Evolutionary conservation across 2,797 vertebrate species (phyloP).

Genomic region (Stomatorhinus walkeri): DNA sequence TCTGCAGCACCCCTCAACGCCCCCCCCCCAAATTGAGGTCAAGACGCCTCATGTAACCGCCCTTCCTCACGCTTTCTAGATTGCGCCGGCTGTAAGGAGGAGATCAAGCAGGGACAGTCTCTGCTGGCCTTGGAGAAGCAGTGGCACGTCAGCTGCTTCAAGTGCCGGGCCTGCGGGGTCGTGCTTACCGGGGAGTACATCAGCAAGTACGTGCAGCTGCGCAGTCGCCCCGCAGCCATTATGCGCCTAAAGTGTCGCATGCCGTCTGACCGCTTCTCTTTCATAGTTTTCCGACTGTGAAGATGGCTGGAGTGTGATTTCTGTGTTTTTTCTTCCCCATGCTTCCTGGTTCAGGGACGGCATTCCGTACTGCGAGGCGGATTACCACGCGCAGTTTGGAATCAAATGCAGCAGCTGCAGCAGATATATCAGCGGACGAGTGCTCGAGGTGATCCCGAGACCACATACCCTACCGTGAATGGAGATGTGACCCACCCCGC

Average conservation of each 20-base stretch:
- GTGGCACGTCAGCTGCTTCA: constrained; percentile 96
- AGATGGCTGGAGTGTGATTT: not conserved
- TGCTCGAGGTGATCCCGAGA: constrained; percentile 76
- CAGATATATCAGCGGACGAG: constrained; percentile 88
- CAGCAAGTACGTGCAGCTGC: constrained; percentile 82
- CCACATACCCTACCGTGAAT: not conserved
- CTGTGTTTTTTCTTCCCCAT: not conserved
- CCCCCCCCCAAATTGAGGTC: not conserved
- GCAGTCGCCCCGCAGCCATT: not conserved
- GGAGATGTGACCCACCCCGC: not conserved
- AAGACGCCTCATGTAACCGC: not conserved
- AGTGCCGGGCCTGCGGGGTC: constrained; percentile 80
- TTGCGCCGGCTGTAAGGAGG: constrained; percentile 85
- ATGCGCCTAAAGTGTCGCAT: not conserved
- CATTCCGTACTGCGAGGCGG: constrained; percentile 81
- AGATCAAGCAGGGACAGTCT: constrained; percentile 91
- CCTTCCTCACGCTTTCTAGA: constrained; percentile 53
- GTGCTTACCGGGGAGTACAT: constrained; percentile 91
- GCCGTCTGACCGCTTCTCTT: not conserved
- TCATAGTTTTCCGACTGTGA: not conserved
- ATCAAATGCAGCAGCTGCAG: constrained; percentile 85
- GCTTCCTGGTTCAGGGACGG: constrained; percentile 70
- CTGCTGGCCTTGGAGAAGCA: constrained; percentile 90
- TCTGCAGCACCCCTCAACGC: not conserved
- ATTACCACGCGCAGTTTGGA: constrained; percentile 91